Conservation (phyloP, 2,888 invertebrate species). For the Clitarchus hookeri region DNA sequence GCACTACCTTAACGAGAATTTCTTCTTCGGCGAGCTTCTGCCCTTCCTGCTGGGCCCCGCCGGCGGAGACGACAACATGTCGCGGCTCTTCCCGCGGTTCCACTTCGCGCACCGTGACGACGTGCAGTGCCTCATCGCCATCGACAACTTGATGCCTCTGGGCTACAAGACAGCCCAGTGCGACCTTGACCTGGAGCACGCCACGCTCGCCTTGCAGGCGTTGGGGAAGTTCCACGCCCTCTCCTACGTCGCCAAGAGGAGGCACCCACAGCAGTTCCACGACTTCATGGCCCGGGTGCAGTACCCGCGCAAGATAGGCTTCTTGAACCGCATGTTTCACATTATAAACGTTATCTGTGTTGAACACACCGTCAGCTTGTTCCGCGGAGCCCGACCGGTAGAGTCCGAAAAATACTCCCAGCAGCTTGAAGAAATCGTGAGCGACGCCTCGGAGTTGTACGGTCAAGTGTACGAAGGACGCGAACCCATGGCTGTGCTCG, state of each 20-base stretch:
- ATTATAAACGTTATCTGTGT: not conserved
- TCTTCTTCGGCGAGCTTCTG: not conserved
- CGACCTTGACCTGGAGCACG: not conserved
- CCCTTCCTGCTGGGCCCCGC: not conserved
- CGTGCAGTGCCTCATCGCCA: not conserved
- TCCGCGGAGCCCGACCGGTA: not conserved
- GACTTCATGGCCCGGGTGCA: not conserved
- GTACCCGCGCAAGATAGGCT: no score
- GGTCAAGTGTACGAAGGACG: not conserved
- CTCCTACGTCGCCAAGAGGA: not conserved
- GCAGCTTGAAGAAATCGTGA: not conserved
- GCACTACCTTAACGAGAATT: not conserved
- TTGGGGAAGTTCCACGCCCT: not conserved
- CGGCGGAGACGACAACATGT: not conserved
- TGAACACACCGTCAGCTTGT: not conserved
- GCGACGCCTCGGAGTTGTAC: not conserved
- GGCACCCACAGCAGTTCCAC: not conserved
- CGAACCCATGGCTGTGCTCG: constrained; percentile 47
- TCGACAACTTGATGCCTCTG: not conserved
- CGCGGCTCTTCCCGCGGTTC: not conserved
- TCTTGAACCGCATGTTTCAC: not conserved
- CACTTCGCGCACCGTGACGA: not conserved
- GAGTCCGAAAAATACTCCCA: not conserved
- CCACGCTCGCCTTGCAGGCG: not conserved
- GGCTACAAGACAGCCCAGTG: not conserved